Base-by-base conservation (phyloP, 2,888 invertebrate species). In the Congeria kusceri region DNA sequence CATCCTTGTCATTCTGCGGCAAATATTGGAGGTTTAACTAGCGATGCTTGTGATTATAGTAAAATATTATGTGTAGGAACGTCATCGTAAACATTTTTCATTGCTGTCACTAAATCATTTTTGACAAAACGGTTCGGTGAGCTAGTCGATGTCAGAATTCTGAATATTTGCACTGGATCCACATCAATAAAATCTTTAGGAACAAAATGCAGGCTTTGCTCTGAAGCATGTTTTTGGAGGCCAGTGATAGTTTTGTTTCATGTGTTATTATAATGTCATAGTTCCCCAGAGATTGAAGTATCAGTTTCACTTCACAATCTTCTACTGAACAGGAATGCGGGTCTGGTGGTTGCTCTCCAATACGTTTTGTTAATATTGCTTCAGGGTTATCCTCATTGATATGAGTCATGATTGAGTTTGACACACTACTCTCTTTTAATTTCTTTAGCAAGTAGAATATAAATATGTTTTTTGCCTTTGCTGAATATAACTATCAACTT, bases 381-480 rank as follows among this genome's bases (percentile, higher is more conserved):
- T 32, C 56, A 3, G 66, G 66, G 23, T 66, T 25, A 25, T 66
- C 56, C 7, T 56, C 25, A 32, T 56, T 53, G 5, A 66, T 20
- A n/a, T 56, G 56, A 20, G 29, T 20, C 66, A 66, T 66, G 32
- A 66, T 66, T 11, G 32, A 28, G 20, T 23, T 39, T 29, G 56
- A n/a, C 9, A 66, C 32, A 39, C 56, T 53, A 13, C 32, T 29
- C 15, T 66, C 23, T 49, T 66, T 66, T 15, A 23, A 32, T 39
- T 32, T n/a, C 25, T 66, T 66, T 20, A 66, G 23, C 4, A 66
- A 20, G 32, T 66, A 66, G 39, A 56, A 66, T 13, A 15, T 13
- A 56, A 66, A 66, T 66, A 66, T 20, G 39, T 66, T 66, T n/a
- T 56, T 66, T 49, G 39, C n/a, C 56, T 32, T 66, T 66, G 20